Evolutionary conservation across 2,888 invertebrate genomes (phyloP), one percentile per base, ranked within the genome.

Genomic region (Aphidius colemani): DNA sequence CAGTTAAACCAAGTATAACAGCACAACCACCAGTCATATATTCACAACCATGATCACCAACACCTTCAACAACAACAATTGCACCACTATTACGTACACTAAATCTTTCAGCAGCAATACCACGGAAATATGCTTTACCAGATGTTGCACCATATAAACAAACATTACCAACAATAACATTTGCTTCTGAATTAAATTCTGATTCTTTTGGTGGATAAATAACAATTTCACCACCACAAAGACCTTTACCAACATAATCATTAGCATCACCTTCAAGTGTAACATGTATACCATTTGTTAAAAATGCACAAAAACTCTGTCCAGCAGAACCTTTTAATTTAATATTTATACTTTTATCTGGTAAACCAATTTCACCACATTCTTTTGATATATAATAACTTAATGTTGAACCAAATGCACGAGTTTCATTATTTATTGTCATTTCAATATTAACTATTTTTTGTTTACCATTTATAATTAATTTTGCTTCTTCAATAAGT

Each of bases 11-110:
- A 11, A 99, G 88, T 75, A 99, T 92, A 59, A 99, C 86, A 67
- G 93, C 93, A 65, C 88, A 85, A 65, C 98, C 98, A 10, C 96
- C 98, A 56, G 99, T 99, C 99, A 99, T 99, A 84, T 99, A 99
- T 85, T 99, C 99, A 86, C 99, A 99, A 65, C 97, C 98, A 84
- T 99, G 98, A 85, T 99, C 99, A 49, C 99, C 99, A 64, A 96
- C 97, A 61, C 98, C 98, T 85, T 99, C 99, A 68, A 95, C 94
- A 11, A 99, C 97, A 10, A 98, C 97, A 43, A 89, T 86, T 49
- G 94, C 98, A 5, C 99, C 99, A 0, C 97, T 98, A 85, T 99
- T 99, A 68, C 99, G 89, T 13, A 99, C 99, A 81, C 96, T 97
- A 86, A 99, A 99, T 41, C 99, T 89, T 84, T 99, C 99, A 10